Base-by-base conservation (phyloP, 2,113 vertebrate species). In the Rhea pennata region DNA sequence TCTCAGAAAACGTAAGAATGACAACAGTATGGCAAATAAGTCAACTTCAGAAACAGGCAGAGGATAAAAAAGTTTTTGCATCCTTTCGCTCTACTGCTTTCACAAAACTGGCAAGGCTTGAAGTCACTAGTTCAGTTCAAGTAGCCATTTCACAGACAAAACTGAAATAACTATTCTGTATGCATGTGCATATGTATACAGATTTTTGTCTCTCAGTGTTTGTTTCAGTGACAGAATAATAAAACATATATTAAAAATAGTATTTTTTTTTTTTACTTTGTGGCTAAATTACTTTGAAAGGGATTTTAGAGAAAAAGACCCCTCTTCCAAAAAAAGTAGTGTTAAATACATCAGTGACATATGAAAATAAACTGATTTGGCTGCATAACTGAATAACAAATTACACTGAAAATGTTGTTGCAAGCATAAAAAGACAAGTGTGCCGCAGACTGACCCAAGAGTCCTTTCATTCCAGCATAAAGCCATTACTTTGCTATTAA, bases 401-500 rank as follows among this genome's bases (percentile, higher is more conserved):
- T 88, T 71, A 70, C 56, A 67, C 29, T 22, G 62, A 77, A 93
- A 96, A 92, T n/a, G 54, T 44, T 39, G 82, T 94, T 90, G 75
- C 31, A 83, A 90, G 82, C 65, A 76, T 67, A 46, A 36, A 92
- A 2, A 71, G 70, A 42, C 64, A 93, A 67, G 69, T 51, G 40
- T 87, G 69, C 61, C 83, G 33, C 72, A 72, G 87, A 90, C 56
- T 92, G 80, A 77, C 82, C 90, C 75, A 74, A 51, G 61, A 88
- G 95, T 84, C 75, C 67, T 84, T 92, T 92, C 51, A 65, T 56
- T 90, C 84, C 56, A 81, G 56, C 69, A 79, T 46, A 93, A 80
- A 83, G 54, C 75, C 92, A 92, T 90, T 71, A 90, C 39, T 93
- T 92, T 90, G 46, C 79, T 80, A 71, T 54, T 51, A 83, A 92